These are phyloP conservation scores for Casuarius casuarius DNA, from an alignment of 2,113 vertebrate species.

Conservation along the genomic window DNA sequence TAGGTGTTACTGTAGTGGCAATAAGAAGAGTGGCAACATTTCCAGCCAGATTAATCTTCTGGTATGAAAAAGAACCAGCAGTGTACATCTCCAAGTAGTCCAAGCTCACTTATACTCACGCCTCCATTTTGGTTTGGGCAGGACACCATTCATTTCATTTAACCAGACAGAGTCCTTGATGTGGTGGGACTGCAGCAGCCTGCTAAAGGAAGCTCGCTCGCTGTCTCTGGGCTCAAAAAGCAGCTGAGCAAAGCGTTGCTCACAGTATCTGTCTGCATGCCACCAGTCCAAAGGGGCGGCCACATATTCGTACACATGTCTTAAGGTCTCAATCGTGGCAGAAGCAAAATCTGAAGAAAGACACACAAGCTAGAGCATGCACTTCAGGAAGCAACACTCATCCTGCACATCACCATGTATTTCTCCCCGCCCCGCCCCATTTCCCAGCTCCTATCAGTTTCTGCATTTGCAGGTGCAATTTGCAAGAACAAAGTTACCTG, in stretches of 20 bases:
- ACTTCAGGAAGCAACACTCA: background rate
- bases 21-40: background rate
- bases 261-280: constrained; percentile 81
- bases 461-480: background rate
- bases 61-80: background rate
- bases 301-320: constrained; percentile 77
- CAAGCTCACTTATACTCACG: constrained; percentile 48
- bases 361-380: background rate
- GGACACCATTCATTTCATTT: constrained; percentile 6
- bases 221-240: constrained; percentile 19
- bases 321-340: constrained; percentile 63
- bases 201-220: background rate
- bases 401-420: background rate
- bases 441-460: background rate
- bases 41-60: background rate
- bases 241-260: constrained; percentile 80
- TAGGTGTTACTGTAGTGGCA: background rate
- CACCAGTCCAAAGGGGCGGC: constrained; percentile 78
- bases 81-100: background rate
- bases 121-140: constrained; percentile 28
- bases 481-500: background rate
- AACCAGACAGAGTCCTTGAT: constrained; percentile 79
- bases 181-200: constrained; percentile 64
- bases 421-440: background rate
- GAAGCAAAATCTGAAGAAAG: constrained; percentile 51